Base-by-base conservation (phyloP, 2,888 invertebrate species). In the Euproctis similis region DNA sequence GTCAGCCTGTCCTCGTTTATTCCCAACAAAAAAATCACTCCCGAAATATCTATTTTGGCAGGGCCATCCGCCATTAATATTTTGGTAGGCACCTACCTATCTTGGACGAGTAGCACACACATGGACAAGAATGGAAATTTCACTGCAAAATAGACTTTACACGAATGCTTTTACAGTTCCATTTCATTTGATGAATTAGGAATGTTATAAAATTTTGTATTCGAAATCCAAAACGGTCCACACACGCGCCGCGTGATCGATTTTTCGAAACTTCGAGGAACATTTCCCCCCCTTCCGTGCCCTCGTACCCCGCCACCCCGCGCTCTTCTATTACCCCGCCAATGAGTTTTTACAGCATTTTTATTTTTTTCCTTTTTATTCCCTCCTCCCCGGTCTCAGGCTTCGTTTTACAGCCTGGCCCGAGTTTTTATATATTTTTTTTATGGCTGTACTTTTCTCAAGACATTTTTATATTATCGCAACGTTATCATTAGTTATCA, bases 241-340 rank as follows among this genome's bases (percentile, higher is more conserved):
- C 72, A 77, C 74, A 73, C 76, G 71, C 71, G 75, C 66, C 63
- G 58, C 48, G 61, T 69, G 72, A 80, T 80, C 78, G 80, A 80
- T 80, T 80, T 48, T 80, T 80, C 63, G 74, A 80, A 50, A 52
- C 41, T 42, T 61, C 47, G 55, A 52, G 53, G 53, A 53, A 53
- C 46, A 21, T 10, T 16, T 24, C 34, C 30, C 27, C 17, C 22
- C 27, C 30, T 24, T 19, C 19, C 18, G 9, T 19, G 34, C 46
- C 42, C 39, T 39, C 42, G 43, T 47, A 4, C 4, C 18, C 6
- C 43, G 36, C 21, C 31, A 40, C 51, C 46, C 47, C 37, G 21
- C 41, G 8, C 50, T 30, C 52, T 56, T 63, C 63, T 59, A 66
- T 65, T 59, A 62, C 64, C 59, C 55, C 60, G 50, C 61, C 50